Evolutionary conservation across 2,888 invertebrate species (phyloP).

Genomic region (Geotrupes spiniger): DNA sequence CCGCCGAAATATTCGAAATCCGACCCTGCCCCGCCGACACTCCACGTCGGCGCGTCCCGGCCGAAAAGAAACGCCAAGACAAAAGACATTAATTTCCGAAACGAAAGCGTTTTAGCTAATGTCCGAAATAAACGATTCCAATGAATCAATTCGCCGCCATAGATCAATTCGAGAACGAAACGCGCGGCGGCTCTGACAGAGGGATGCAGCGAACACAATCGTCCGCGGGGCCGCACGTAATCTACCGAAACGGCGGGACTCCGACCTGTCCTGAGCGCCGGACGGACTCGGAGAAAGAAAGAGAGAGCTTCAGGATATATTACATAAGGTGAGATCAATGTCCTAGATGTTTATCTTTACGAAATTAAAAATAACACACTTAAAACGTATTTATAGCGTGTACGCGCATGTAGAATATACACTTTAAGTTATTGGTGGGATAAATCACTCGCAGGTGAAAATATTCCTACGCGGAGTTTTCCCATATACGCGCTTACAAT

Average conservation of each 20-base stretch:
- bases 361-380: slow-evolving; percentile 22
- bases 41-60: no score
- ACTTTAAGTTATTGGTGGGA: no score
- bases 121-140: slow-evolving; percentile 32
- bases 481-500: no score
- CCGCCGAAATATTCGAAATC: no score
- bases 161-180: slow-evolving; percentile 31
- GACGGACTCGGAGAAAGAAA: no score
- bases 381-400: slow-evolving; percentile 11
- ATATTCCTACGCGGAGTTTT: no score
- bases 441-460: no score
- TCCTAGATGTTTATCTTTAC: slow-evolving; percentile 21
- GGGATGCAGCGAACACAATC: slow-evolving; percentile 24
- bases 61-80: neutral
- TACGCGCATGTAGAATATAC: no score
- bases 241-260: slow-evolving; percentile 23
- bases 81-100: slow-evolving; percentile 11
- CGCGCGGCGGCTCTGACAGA: slow-evolving; percentile 25
- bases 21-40: no score
- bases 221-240: slow-evolving; percentile 19
- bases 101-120: slow-evolving; percentile 33
- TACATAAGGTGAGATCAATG: slow-evolving; percentile 23
- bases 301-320: slow-evolving; percentile 17
- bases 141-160: slow-evolving; percentile 34
- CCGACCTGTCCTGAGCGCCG: slow-evolving; percentile 21